Evolutionary conservation across 2,113 vertebrate species (phyloP).

Genomic region (Notarius quadriscutis): DNA sequence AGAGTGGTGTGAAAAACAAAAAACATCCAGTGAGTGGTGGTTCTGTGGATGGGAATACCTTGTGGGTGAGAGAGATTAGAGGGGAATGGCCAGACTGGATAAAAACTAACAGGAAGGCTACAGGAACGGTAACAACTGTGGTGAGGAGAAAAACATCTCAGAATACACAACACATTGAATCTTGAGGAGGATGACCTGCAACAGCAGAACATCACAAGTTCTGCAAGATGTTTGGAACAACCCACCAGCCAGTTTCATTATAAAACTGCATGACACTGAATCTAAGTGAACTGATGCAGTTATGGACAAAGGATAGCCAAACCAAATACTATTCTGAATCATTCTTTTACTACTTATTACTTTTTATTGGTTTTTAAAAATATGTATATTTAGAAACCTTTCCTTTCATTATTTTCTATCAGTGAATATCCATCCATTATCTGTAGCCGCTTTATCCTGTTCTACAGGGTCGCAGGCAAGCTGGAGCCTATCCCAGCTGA

Average conservation of each 20-base stretch:
- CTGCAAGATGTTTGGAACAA: not conserved
- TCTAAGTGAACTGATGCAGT: not conserved
- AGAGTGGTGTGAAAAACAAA: not conserved
- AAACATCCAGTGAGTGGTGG: not conserved
- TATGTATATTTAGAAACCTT: not conserved
- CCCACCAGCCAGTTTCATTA: not conserved
- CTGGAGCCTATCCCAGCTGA: too few relatives aligned
- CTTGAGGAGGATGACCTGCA: too few relatives aligned
- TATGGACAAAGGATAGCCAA: not conserved
- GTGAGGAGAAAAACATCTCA: not conserved
- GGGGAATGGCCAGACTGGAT: too few relatives aligned
- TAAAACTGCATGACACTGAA: not conserved
- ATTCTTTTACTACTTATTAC: not conserved
- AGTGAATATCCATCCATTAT: too few relatives aligned
- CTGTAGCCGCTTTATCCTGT: too few relatives aligned
- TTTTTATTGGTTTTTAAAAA: not conserved
- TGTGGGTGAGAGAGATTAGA: too few relatives aligned
- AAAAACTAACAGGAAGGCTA: too few relatives aligned
- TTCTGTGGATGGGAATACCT: too few relatives aligned
- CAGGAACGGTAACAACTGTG: not conserved
- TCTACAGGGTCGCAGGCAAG: too few relatives aligned
- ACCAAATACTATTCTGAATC: not conserved
- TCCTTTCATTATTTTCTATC: not conserved
- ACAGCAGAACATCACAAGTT: not conserved
- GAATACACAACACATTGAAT: not conserved